Base-by-base conservation (phyloP, 1,140 invertebrate species). In the Drosophila baimaii region DNA sequence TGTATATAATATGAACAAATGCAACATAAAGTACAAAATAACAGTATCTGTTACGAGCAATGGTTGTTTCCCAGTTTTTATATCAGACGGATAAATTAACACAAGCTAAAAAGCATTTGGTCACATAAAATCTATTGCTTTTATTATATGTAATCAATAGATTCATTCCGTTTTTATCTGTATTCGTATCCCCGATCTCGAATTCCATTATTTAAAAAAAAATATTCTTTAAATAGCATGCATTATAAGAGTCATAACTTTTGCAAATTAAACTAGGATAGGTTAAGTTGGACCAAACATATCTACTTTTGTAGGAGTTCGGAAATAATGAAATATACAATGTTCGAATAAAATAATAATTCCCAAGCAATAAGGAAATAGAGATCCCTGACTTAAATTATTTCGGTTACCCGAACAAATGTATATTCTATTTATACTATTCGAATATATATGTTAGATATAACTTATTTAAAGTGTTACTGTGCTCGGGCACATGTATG, bases 181-280 rank as follows among this genome's bases (percentile, higher is more conserved):
- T 31, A 33, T 9, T 33, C 33, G 7, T 52, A 21, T 9, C 29
- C 13, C 49, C 29, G 4, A 52, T 15, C 17, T 21, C 29, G 21
- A 52, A 21, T 5, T 15, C 13, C 29, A 51, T 15, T 21, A 52
- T 17, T 21, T 21, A 21, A 52, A 52, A 21, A 52, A 52, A 52
- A 21, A 3, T 33, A 35, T 4, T 52, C 12, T 52, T 15, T 13
- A 4, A 21, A 33, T 52, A 33, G 8, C 49, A 52, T 52, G 49
- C 49, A 51, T 51, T 1, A 13, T 49, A 31, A 5, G 17, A 31
- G 6, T 1, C 10, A 25, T 25, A 47, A n/a, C 25, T n/a, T 25
- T 25, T 47, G 3, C n/a, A 49, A 3, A 49, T 10, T 49, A 27
- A 27, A 27, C 4, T 27, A 49, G 21, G 8, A 21, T 52, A 15